These are phyloP conservation scores for Naja naja DNA, from an alignment of 2,113 vertebrate species.

Conservation along the genomic window DNA sequence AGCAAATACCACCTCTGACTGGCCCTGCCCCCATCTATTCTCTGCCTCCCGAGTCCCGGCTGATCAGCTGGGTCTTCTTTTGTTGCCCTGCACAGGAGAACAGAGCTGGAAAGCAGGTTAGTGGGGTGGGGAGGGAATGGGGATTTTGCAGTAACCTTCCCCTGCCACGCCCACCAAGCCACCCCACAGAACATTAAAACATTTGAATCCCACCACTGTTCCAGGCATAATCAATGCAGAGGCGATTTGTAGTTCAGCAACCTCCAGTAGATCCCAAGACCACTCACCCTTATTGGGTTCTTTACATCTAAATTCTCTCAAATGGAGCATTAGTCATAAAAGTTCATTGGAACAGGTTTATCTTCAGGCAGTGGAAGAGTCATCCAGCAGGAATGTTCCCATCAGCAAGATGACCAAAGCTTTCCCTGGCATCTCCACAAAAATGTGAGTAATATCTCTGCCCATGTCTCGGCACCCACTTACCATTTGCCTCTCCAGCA, in stretches of 20 bases:
- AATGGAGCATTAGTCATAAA: conserved; percentile 43
- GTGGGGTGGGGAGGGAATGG: no score
- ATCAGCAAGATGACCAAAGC: conserved; percentile 41
- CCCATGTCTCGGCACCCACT: conserved; percentile 42
- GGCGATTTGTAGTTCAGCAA: neutral
- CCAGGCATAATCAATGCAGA: neutral
- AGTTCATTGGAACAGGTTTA: conserved; percentile 51
- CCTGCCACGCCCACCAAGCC: no score
- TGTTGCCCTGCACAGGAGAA: no score
- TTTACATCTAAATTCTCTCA: conserved; percentile 48
- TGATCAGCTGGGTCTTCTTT: no score
- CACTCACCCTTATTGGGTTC: neutral
- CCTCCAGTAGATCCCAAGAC: neutral
- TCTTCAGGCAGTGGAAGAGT: conserved; percentile 39
- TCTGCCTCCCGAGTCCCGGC: no score
- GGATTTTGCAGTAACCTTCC: no score
- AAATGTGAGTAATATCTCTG: conserved; percentile 34
- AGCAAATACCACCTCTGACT: no score
- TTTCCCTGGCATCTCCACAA: conserved; percentile 33
- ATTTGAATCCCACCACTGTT: neutral
- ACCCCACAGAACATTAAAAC: no score
- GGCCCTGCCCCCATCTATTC: no score
- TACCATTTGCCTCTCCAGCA: conserved; percentile 50
- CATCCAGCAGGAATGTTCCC: conserved; percentile 51
- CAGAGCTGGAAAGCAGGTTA: no score